These are phyloP conservation scores for Meandrusa payeni DNA, from an alignment of 2,888 invertebrate species.

Conservation along the genomic window DNA sequence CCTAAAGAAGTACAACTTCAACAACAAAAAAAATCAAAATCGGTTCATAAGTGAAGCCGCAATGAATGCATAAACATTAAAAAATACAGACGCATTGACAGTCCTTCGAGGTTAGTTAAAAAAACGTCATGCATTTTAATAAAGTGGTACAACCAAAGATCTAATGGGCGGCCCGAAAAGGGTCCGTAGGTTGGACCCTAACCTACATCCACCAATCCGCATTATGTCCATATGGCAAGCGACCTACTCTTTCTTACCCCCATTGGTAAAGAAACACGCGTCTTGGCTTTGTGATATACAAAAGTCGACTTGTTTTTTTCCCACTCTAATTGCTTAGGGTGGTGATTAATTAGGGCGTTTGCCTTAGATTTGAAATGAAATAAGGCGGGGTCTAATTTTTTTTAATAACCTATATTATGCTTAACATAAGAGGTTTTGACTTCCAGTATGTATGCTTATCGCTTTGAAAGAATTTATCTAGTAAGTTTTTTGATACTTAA, in stretches of 20 bases:
- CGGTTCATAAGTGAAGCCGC: too few relatives aligned
- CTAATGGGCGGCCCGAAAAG: conserved; percentile 16
- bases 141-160: conserved; percentile 1
- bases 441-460: too few relatives aligned
- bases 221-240: conserved; percentile 13
- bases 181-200: conserved; percentile 18
- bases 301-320: not conserved
- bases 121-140: conserved; percentile 2
- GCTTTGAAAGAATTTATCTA: too few relatives aligned
- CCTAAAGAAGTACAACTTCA: too few relatives aligned
- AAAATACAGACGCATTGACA: too few relatives aligned
- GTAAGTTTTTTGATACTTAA: too few relatives aligned
- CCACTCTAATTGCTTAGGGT: conserved; percentile 16
- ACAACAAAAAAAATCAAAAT: too few relatives aligned
- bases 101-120: too few relatives aligned
- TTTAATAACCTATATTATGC: too few relatives aligned
- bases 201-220: conserved; percentile 19
- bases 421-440: too few relatives aligned
- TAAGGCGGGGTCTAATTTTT: conserved; percentile 8
- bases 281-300: conserved; percentile 13
- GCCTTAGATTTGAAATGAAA: not conserved
- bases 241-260: conserved; percentile 15
- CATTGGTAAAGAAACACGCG: conserved; percentile 1
- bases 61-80: too few relatives aligned
- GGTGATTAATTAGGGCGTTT: conserved; percentile 17